These are phyloP conservation scores for Melieria picta DNA, from an alignment of 2,888 invertebrate species.

Conservation along the genomic window DNA sequence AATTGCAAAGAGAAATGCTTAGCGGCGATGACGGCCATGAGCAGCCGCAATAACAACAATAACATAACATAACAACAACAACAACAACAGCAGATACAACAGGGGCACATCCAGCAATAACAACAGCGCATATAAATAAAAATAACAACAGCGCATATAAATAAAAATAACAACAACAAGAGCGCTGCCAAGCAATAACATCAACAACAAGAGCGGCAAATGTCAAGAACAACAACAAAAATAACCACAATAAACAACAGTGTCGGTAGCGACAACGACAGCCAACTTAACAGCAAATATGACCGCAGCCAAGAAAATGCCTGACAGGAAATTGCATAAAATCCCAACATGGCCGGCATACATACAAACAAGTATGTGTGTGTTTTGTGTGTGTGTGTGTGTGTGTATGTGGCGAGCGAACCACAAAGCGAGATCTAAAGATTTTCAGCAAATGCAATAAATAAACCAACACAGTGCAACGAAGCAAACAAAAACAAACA, in stretches of 20 bases:
- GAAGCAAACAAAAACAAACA: too few relatives aligned
- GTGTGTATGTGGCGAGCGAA: too few relatives aligned
- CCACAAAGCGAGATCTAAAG: too few relatives aligned
- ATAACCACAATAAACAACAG: too few relatives aligned
- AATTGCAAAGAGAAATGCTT: constrained; percentile 1
- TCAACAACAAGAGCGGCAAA: neutral
- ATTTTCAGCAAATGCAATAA: too few relatives aligned
- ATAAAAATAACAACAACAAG: neutral
- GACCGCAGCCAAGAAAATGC: neutral
- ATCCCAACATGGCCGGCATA: neutral
- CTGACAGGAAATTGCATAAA: constrained; percentile 5
- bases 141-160: neutral
- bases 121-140: neutral
- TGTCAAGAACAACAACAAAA: too few relatives aligned
- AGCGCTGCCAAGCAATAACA: neutral
- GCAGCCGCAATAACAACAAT: neutral
- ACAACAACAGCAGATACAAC: too few relatives aligned
- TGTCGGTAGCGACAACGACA: neutral
- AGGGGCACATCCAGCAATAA: too few relatives aligned
- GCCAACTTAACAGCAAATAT: neutral
- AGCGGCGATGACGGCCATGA: neutral
- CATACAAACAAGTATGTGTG: too few relatives aligned
- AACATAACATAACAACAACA: neutral
- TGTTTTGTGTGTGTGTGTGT: too few relatives aligned
- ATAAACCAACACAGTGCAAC: too few relatives aligned